Evolutionary conservation across 2,113 vertebrate genomes (phyloP), one percentile per base, ranked within the genome.

Genomic region (Salvelinus alpinus): DNA sequence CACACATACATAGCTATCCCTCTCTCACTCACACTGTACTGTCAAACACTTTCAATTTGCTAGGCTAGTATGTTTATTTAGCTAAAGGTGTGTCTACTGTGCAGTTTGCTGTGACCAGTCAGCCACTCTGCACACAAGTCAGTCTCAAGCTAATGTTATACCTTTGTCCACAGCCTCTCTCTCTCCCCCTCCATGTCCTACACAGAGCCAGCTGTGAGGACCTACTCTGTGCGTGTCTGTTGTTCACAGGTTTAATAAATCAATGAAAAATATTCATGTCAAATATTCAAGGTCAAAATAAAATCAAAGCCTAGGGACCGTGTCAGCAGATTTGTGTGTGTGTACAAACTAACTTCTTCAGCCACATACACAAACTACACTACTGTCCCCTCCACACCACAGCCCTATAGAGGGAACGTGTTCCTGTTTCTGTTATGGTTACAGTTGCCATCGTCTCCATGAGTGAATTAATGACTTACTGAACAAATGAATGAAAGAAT

Each of bases 161-260:
- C 59, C 59, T 22, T 16, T 11, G 20, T 22, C n/a, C 59, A 54
- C 51, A 54, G 51, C 51, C n/a, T 60, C 59, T 8, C 6, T 9
- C 59, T 22, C 20, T 2, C 20, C 18, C 57, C 0, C 59, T 60
- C 76, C 88, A 89, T 90, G 85, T 82, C 76, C 77, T 81, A 67
- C 84, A 89, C 91, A 92, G 91, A 87, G 81, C 91, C 90, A 86
- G 90, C 91, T 91, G 91, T 90, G 88, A 70, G 74, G 87, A 69
- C 80, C 78, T 75, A 84, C 74, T 70, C 18, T 13, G 38, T 72
- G 38, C 74, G 60, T 78, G 29, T 84, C 72, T 78, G 80, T 70
- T 78, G 85, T 87, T 85, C 76, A 84, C 79, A 85, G 71, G 84
- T 22, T 83, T 85, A 88, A 82, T 87, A 84, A 85, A 86, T 86